Percentiles rank a stretch among this genome's conserved stretches.
Evolutionary conservation across 2,888 invertebrate genomes (phyloP).

Genomic region (Eucera pruinosa): DNA sequence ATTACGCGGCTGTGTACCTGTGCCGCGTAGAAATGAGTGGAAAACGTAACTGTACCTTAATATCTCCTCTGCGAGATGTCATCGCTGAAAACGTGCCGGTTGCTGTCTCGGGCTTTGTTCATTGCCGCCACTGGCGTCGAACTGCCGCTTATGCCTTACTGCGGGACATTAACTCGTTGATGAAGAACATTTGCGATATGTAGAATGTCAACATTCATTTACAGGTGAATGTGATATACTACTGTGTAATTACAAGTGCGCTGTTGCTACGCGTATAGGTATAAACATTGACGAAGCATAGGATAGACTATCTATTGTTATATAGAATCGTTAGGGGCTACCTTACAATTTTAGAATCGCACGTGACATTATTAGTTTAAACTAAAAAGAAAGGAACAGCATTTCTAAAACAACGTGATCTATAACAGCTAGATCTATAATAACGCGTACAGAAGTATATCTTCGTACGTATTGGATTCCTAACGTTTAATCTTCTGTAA

Average conservation of each 20-base stretch:
- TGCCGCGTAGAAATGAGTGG: constrained; percentile 74
- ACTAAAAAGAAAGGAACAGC: no score
- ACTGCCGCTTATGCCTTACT: background rate
- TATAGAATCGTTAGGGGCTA: no score
- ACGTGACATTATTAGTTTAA: no score
- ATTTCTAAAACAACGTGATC: no score
- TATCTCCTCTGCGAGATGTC: constrained; percentile 57
- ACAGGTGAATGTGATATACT: background rate
- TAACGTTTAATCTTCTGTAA: no score
- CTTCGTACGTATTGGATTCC: no score
- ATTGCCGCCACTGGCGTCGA: background rate
- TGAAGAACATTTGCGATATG: background rate
- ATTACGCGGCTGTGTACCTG: constrained; percentile 60
- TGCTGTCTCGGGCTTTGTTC: background rate
- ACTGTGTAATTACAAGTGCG: background rate
- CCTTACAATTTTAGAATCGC: no score
- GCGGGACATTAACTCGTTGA: background rate
- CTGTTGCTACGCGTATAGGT: background rate
- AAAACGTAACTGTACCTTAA: constrained; percentile 74
- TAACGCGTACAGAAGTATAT: no score
- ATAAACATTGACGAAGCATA: no score
- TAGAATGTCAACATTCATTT: background rate
- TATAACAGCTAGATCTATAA: no score
- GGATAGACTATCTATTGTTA: no score
- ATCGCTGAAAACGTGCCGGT: constrained; percentile 37